Evolutionary conservation across 64 coral and sea anemone species (phyloP).

Genomic region (Hydrozoanthus tunicans): DNA sequence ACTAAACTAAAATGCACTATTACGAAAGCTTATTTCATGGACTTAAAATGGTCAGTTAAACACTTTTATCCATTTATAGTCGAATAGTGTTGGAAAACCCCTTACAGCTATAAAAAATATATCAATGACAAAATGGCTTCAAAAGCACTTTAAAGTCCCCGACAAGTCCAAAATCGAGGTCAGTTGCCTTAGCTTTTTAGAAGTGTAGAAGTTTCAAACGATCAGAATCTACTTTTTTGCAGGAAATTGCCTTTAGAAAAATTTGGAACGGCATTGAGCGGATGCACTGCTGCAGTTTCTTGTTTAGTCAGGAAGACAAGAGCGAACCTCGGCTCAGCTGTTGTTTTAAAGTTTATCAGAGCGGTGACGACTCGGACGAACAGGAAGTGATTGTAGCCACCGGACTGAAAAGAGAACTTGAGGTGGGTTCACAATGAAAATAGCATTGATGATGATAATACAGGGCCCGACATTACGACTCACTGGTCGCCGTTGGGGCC

Average conservation of each 20-base stretch:
- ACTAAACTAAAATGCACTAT: no score
- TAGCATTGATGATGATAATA: no score
- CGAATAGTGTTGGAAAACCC: no score
- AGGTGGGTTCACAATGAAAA: background rate
- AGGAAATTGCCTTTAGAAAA: slow-evolving; percentile 68
- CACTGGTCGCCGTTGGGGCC: no score
- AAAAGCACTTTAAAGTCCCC: no score
- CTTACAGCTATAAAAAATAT: no score
- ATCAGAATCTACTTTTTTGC: background rate
- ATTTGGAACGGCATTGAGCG: slow-evolving; percentile 72
- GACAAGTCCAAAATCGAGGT: no score
- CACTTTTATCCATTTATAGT: no score
- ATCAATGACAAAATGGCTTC: no score
- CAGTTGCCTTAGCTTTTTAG: background rate
- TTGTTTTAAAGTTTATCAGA: slow-evolving; percentile 54
- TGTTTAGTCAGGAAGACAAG: slow-evolving; percentile 38
- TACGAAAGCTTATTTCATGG: no score
- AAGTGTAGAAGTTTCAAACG: background rate
- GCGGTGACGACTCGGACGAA: slow-evolving; percentile 47
- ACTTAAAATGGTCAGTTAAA: no score
- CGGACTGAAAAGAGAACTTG: slow-evolving; percentile 17
- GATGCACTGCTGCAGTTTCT: slow-evolving; percentile 46
- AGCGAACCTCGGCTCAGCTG: slow-evolving; percentile 19
- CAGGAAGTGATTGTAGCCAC: slow-evolving; percentile 65
- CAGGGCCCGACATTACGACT: no score